These are phyloP conservation scores for Donacobius atricapilla DNA, from an alignment of 2,113 vertebrate genomes.

Conservation along the genomic window DNA sequence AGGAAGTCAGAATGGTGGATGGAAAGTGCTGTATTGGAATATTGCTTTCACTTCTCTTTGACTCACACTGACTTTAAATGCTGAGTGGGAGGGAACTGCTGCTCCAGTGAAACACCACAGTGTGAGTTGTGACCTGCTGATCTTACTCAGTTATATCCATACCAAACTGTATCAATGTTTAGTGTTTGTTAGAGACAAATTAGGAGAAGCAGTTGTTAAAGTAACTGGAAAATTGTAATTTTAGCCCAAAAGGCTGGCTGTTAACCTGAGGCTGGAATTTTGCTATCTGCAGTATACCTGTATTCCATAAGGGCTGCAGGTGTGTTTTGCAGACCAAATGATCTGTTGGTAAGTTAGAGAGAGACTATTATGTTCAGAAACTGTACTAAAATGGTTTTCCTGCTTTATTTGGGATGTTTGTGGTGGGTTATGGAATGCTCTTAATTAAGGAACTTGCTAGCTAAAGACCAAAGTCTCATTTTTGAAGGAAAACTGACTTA, in stretches of 20 bases:
- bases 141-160: background rate
- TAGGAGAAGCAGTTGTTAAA: background rate
- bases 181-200: background rate
- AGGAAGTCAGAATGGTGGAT: background rate
- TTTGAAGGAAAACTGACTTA: background rate
- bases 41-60: conserved; percentile 19
- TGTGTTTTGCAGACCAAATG: background rate
- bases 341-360: background rate
- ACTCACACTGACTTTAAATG: accelerated
- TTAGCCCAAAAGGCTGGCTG: background rate
- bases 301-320: background rate
- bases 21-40: background rate
- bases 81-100: background rate
- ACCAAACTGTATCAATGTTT: background rate
- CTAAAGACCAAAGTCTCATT: background rate
- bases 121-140: background rate
- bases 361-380: background rate
- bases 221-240: background rate
- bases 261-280: background rate
- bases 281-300: background rate
- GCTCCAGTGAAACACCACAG: background rate
- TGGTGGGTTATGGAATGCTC: background rate
- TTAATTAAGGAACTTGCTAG: background rate
- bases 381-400: background rate
- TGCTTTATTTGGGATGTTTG: background rate